Evolutionary conservation across 2,113 vertebrate genomes (phyloP).

Genomic region (Arothron firmamentum): DNA sequence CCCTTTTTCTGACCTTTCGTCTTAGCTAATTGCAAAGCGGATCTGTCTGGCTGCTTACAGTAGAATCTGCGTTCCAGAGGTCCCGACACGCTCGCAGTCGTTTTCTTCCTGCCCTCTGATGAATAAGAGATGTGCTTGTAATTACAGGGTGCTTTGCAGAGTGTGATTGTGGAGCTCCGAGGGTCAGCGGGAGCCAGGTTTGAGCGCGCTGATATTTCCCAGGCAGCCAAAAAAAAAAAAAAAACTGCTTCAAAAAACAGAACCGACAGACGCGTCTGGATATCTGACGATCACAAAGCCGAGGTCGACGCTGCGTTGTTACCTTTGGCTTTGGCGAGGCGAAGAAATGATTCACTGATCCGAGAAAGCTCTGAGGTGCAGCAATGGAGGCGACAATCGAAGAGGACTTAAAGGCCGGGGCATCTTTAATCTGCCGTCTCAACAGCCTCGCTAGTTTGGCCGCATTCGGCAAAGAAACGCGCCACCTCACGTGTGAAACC

Average conservation of each 20-base stretch:
- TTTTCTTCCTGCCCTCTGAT: conserved; percentile 46
- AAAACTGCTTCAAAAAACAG: conserved; percentile 53
- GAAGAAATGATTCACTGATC: conserved; percentile 40
- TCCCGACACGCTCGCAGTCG: conserved; percentile 24
- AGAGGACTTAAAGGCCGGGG: conserved; percentile 32
- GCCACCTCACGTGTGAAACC: neutral
- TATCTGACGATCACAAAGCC: conserved; percentile 26
- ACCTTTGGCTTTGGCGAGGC: conserved; percentile 40
- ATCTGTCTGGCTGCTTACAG: conserved; percentile 16
- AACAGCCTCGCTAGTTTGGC: conserved; percentile 20
- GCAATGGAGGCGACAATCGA: conserved; percentile 34
- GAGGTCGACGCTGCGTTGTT: conserved; percentile 18
- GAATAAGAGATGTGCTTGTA: conserved; percentile 54
- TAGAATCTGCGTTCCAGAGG: conserved; percentile 19
- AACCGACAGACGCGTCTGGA: conserved; percentile 36
- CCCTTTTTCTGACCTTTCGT: conserved; percentile 26
- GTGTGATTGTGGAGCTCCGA: conserved; percentile 47
- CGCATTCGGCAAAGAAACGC: conserved; percentile 11
- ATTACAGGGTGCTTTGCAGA: conserved; percentile 55
- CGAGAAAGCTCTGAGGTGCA: conserved; percentile 16
- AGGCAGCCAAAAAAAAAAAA: conserved; percentile 11
- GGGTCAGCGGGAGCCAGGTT: conserved; percentile 54
- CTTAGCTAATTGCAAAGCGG: conserved; percentile 24
- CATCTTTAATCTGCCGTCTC: conserved; percentile 24
- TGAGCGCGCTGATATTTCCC: conserved; percentile 58